Evolutionary conservation across 1,140 invertebrate species (phyloP), one percentile per base, ranked within the genome.

Genomic region (Drosophila elegans): DNA sequence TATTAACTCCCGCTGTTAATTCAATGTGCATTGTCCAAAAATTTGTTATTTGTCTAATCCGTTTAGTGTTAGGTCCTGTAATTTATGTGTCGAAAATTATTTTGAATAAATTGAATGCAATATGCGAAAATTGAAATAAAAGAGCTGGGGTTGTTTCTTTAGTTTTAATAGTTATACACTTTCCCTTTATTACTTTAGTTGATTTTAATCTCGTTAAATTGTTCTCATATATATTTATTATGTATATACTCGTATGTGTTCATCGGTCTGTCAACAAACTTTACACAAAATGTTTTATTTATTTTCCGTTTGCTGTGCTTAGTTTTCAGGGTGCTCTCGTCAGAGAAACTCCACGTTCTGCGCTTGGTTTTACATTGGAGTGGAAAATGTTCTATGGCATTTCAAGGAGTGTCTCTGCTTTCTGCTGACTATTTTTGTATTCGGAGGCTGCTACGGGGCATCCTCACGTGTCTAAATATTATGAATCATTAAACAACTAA

Each of bases 81-180:
- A 48, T 72, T 60, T 64, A 49, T 59, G 39, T 42, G 54, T 46
- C 34, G 16, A 16, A 69, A 74, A 45, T 64, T 54, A 41, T 38
- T 78, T 57, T 83, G 45, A 82, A 82, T 82, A 81, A 82, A 44
- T 53, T 53, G 21, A 42, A 25, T 32, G 61, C 32, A 44, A 46
- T 29, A 45, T 32, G 21, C 29, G 36, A 51, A 38, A 61, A 41
- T 41, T 21, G 36, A 66, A 72, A 74, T 63, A 5, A 60, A 81
- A 57, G 12, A 52, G 4, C 6, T 29, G 21, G 39, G 48, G 39
- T 52, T 32, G 16, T 69, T 67, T 80, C 60, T 61, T 90, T 80
- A 90, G 85, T 81, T 90, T 90, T 84, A 89, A 81, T 89, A 90
- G 86, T 90, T 90, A 90, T 90, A 90, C 85, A 90, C 78, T 74